Evolutionary conservation across 2,888 invertebrate genomes (phyloP), one percentile per base, ranked within the genome.

Genomic region (Thereva nobilitata): DNA sequence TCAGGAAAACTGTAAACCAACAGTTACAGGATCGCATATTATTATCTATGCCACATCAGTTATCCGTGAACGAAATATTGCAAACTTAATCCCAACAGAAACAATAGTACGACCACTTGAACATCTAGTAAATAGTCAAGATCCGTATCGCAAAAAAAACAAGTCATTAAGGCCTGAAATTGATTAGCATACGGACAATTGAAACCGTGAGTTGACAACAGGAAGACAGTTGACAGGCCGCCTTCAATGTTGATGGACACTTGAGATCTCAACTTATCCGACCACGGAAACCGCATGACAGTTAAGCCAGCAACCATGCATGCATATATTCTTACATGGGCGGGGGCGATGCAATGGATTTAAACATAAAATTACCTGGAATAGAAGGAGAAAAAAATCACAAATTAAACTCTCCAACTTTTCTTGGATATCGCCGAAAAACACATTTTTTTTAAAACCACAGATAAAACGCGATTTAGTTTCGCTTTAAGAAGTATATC

Each of bases 131-230:
- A 59, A 49, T 38, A 59, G 12, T 37, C 59, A 9, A 47, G 59
- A 59, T 59, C 42, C 1, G 47, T 59, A 56, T 59, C 59, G 38
- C 23, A 23, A 23, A 23, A 23, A 23, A 23, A 23, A 38, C 37
- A n/a, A 59, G 47, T 49, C 45, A 47, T 38, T 49, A 10, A 10
- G 38, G 45, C 35, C 47, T 5, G 23, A 59, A 59, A 59, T 59
- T 59, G 59, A 59, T 59, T 59, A 59, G 59, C 59, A 59, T 59
- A 59, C 59, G 47, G 47, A 47, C 47, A 59, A 59, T 59, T 47
- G 47, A 47, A 47, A 59, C 38, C 37, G 59, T 38, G 9, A 38
- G 47, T 59, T 47, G 47, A 47, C 59, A 59, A 47, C 59, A 59
- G 47, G 47, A 59, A 59, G 38, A 34, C 59, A 59, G 35, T 59